Percentiles rank a stretch among this genome's conserved stretches.
Conservation (phyloP, 2,888 invertebrate species). For the Globia sparganii region DNA sequence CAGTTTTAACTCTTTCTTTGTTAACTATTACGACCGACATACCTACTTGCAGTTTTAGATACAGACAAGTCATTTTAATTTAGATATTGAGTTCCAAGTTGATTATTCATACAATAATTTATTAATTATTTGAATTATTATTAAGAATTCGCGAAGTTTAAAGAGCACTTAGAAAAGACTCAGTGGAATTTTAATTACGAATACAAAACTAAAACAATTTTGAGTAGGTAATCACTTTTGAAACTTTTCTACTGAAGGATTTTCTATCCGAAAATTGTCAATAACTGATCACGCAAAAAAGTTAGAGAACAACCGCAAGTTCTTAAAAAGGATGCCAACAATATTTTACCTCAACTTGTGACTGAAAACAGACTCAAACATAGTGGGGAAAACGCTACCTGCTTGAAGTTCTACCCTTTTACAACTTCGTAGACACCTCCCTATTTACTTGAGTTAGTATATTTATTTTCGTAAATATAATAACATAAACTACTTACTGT, state of each 20-base stretch:
- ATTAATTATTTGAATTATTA: not conserved
- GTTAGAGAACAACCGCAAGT: not conserved
- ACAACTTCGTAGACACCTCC: slow-evolving; percentile 8
- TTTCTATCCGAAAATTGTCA: not conserved
- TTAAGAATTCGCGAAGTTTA: not conserved
- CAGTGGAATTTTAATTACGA: not conserved
- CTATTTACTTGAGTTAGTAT: not conserved
- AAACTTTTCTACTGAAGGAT: not conserved
- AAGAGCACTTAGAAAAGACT: not conserved
- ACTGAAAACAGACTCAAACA: slow-evolving; percentile 1
- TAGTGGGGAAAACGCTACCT: not conserved
- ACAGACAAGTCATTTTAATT: not conserved
- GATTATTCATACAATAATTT: too few species aligned
- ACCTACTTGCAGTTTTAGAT: not conserved
- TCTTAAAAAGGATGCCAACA: not conserved
- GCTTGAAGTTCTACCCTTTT: not conserved
- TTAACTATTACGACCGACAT: not conserved
- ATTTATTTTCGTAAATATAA: not conserved
- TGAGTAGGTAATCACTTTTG: not conserved
- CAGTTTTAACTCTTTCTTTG: slow-evolving; percentile 28
- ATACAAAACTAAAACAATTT: not conserved
- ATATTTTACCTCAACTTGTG: not conserved
- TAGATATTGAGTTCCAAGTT: not conserved
- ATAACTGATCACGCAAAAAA: not conserved
- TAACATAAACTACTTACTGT: slow-evolving; percentile 75